Conservation (phyloP, 35 echinoderm and acorn worm species). For the Apostichopus parvimensis region DNA sequence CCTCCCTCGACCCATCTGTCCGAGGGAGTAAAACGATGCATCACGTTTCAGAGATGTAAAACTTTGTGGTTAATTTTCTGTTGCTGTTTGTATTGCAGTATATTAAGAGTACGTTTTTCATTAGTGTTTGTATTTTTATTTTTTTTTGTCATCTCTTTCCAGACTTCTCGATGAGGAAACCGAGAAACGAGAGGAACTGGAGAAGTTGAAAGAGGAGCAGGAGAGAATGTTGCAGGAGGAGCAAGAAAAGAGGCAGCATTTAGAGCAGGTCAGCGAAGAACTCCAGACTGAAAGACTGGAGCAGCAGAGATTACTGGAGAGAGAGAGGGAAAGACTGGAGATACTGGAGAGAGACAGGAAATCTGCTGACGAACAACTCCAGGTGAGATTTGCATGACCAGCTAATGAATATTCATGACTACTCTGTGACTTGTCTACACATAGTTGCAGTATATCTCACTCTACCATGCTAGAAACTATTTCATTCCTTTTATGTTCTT, state of each 20-base stretch:
- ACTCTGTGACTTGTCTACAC: too few relatives aligned
- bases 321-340: slow-evolving; percentile 61
- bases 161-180: slow-evolving; percentile 77
- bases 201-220: slow-evolving; percentile 75
- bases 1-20: too few relatives aligned
- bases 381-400: slow-evolving; percentile 2
- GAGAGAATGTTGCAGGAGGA: slow-evolving; percentile 66
- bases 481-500: too few relatives aligned
- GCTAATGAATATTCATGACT: too few relatives aligned
- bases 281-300: slow-evolving; percentile 59
- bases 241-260: slow-evolving; percentile 73
- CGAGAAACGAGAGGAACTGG: slow-evolving; percentile 70
- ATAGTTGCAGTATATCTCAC: too few relatives aligned
- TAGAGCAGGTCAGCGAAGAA: slow-evolving; percentile 75
- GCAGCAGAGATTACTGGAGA: slow-evolving; percentile 62
- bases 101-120: too few relatives aligned
- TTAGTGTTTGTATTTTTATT: too few relatives aligned
- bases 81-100: too few relatives aligned
- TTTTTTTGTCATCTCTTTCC: background rate
- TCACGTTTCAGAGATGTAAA: too few relatives aligned
- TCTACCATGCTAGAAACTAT: too few relatives aligned
- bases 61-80: too few relatives aligned
- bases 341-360: slow-evolving; percentile 54
- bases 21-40: too few relatives aligned
- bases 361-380: slow-evolving; percentile 72